phyloP scores from a whole-genome alignment of 2,888 invertebrate genomes.

The Alsophila aescularia region DNA sequence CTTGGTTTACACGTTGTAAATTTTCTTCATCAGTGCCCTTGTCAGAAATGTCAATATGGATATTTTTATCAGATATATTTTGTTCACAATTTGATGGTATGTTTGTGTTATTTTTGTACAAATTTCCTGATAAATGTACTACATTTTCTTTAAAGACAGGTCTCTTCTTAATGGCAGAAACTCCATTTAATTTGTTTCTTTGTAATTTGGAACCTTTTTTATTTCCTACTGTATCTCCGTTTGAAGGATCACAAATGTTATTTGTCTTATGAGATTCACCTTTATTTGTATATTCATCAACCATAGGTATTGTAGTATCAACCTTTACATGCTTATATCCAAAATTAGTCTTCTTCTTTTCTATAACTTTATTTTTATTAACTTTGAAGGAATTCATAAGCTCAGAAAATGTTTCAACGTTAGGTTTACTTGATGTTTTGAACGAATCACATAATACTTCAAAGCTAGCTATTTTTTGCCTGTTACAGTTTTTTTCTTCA shows the following conservation, averaged over 20 bases:
- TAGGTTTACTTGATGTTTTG: constrained; percentile 33
- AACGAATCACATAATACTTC: constrained; percentile 49
- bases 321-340: constrained; percentile 24
- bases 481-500: constrained; percentile 13
- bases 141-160: too few relatives aligned
- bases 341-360: constrained; percentile 7
- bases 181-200: background rate
- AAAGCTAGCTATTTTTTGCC: constrained; percentile 40
- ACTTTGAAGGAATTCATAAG: constrained; percentile 52
- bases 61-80: too few relatives aligned
- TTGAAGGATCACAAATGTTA: background rate
- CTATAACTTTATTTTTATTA: constrained; percentile 26
- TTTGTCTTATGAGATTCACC: background rate
- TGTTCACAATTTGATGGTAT: too few relatives aligned
- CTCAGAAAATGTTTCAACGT: constrained; percentile 56
- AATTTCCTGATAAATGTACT: background rate
- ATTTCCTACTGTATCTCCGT: background rate
- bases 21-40: too few relatives aligned
- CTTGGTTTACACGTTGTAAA: background rate
- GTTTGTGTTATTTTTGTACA: background rate
- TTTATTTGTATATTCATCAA: background rate
- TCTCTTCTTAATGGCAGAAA: background rate
- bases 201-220: background rate
- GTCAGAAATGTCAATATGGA: too few relatives aligned
- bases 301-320: constrained; percentile 1